Evolutionary conservation across 2,888 invertebrate genomes (phyloP).

Genomic region (Syritta pipiens): DNA sequence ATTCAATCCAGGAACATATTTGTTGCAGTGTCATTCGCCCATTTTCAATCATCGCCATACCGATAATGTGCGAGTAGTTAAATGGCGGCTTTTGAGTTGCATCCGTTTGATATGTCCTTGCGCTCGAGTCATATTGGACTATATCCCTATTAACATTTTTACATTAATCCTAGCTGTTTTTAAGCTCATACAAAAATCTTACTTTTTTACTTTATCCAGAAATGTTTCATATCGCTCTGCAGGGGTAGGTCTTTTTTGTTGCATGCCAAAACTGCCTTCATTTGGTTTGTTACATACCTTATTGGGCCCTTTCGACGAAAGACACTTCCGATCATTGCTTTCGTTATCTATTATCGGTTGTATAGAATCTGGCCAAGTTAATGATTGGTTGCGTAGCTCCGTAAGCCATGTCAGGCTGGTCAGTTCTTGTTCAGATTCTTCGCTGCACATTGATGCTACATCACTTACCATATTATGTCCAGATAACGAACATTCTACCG

Average conservation of each 20-base stretch:
- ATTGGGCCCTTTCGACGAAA: background rate
- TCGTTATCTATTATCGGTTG: slow-evolving; percentile 72
- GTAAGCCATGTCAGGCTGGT: slow-evolving; percentile 78
- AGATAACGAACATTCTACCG: slow-evolving; percentile 59
- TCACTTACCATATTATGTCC: slow-evolving; percentile 54
- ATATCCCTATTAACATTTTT: slow-evolving; percentile 72
- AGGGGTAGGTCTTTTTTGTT: slow-evolving; percentile 74
- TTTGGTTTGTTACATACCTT: slow-evolving; percentile 5
- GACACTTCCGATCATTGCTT: slow-evolving; percentile 21
- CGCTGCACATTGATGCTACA: slow-evolving; percentile 57
- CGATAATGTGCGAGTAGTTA: slow-evolving; percentile 79
- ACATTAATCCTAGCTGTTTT: background rate
- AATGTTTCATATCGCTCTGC: slow-evolving; percentile 77
- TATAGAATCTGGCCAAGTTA: slow-evolving; percentile 74
- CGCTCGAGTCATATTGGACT: slow-evolving; percentile 74
- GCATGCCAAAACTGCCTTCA: slow-evolving; percentile 15
- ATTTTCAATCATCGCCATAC: slow-evolving; percentile 79
- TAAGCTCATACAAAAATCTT: slow-evolving; percentile 25
- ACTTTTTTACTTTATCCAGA: slow-evolving; percentile 77
- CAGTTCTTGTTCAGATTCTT: slow-evolving; percentile 75
- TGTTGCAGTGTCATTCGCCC: slow-evolving; percentile 78
- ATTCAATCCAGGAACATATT: slow-evolving; percentile 78
- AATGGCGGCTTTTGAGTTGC: slow-evolving; percentile 78
- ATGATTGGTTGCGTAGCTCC: slow-evolving; percentile 76
- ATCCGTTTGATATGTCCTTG: slow-evolving; percentile 74